phyloP scores from a whole-genome alignment of 2,888 invertebrate species.

The Agonopterix arenella region DNA sequence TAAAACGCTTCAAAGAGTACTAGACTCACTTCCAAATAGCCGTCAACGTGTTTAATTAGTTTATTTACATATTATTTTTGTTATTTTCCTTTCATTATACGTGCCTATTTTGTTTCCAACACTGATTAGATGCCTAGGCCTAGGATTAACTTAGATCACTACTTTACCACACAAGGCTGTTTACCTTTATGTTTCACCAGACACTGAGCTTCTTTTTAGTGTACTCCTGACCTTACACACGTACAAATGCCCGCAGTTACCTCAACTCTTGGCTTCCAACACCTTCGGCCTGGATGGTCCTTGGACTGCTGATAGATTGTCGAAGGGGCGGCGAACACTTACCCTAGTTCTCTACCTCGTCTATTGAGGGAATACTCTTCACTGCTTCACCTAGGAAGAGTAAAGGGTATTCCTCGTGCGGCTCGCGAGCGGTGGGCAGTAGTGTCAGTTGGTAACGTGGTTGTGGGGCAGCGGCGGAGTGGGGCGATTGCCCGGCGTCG shows the following conservation, averaged over 20 bases:
- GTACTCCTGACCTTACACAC: conserved; percentile 74
- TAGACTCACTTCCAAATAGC: conserved; percentile 69
- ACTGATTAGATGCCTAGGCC: conserved; percentile 74
- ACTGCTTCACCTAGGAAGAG: conserved; percentile 26
- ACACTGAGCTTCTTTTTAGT: conserved; percentile 75
- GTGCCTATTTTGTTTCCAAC: conserved; percentile 69
- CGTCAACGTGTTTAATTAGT: conserved; percentile 71
- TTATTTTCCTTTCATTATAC: conserved; percentile 52
- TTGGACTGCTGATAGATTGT: conserved; percentile 44
- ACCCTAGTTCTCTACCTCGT: conserved; percentile 51
- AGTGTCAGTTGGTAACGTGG: conserved; percentile 65
- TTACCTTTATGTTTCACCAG: conserved; percentile 69
- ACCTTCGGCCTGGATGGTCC: conserved; percentile 66
- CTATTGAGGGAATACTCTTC: conserved; percentile 51
- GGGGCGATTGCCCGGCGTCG: conserved; percentile 70
- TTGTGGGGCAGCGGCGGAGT: conserved; percentile 71
- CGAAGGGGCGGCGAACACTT: conserved; percentile 54
- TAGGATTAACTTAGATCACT: conserved; percentile 73
- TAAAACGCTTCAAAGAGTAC: conserved; percentile 67
- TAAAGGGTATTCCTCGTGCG: conserved; percentile 7
- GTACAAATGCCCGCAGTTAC: conserved; percentile 76
- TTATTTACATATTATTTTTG: conserved; percentile 55
- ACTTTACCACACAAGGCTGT: conserved; percentile 74
- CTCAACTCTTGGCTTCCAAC: conserved; percentile 74
- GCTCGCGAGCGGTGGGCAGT: conserved; percentile 42